Percentiles rank a stretch among this genome's conserved stretches.
Conservation (phyloP, 2,113 vertebrate species). For the Leucopsar rothschildi region DNA sequence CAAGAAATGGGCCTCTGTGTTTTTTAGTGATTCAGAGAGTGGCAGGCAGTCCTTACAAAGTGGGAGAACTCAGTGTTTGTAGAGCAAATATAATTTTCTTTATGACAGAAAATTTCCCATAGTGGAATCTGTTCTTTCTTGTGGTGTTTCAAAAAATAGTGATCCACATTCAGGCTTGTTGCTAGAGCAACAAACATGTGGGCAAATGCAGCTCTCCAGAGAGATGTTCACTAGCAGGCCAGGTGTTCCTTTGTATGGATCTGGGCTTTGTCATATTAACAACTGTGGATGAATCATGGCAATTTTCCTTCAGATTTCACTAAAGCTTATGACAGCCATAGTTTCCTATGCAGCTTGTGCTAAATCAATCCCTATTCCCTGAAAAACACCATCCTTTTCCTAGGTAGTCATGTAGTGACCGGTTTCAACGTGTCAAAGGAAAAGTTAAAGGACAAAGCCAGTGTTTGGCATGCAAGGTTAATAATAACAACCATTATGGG, state of each 20-base stretch:
- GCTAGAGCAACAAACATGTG: constrained; percentile 21
- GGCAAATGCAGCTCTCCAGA: constrained; percentile 12
- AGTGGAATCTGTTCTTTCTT: constrained; percentile 7
- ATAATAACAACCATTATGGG: not conserved
- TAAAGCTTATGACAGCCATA: not conserved
- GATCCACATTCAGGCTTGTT: not conserved
- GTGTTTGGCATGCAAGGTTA: not conserved
- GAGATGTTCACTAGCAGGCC: not conserved
- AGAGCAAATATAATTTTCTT: constrained; percentile 46
- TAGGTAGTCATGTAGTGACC: not conserved
- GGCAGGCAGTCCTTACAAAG: constrained; percentile 41
- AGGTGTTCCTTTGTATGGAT: constrained; percentile 30
- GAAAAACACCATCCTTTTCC: not conserved
- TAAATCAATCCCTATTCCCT: not conserved
- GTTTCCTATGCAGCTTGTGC: not conserved
- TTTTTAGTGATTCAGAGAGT: constrained; percentile 55
- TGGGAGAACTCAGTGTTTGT: constrained; percentile 28
- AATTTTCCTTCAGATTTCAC: constrained; percentile 30
- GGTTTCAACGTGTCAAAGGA: not conserved
- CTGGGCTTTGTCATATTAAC: constrained; percentile 27
- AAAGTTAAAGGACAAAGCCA: not conserved
- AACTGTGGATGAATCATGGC: constrained; percentile 27
- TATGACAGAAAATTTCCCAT: constrained; percentile 55
- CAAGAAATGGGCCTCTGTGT: not conserved
- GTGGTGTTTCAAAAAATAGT: not conserved